Percentiles rank a stretch among this genome's conserved stretches.
Evolutionary conservation across 1,140 invertebrate species (phyloP).

Genomic region (Cotesia chilonis): DNA sequence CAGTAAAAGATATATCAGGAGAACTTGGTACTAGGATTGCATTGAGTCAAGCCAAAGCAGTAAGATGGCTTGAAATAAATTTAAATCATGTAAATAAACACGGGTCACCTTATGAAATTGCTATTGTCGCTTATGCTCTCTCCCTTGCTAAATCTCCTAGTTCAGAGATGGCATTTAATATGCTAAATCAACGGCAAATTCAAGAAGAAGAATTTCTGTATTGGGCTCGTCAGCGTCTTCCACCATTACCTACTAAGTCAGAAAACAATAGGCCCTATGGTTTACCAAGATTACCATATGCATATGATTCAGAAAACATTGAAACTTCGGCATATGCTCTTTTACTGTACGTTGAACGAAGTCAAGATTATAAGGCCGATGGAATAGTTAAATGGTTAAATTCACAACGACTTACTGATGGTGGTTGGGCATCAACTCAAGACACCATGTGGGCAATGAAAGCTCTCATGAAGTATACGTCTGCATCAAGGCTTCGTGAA

Average conservation of each 20-base stretch:
- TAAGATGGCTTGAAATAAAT: slow-evolving; percentile 86
- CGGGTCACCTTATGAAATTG: slow-evolving; percentile 83
- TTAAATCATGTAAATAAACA: slow-evolving; percentile 76
- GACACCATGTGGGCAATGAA: slow-evolving; percentile 90
- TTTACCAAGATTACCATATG: slow-evolving; percentile 85
- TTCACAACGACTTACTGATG: slow-evolving; percentile 87
- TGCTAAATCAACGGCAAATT: slow-evolving; percentile 73
- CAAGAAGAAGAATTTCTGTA: slow-evolving; percentile 82
- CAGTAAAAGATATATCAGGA: slow-evolving; percentile 83
- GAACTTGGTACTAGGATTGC: slow-evolving; percentile 77
- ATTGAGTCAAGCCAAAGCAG: slow-evolving; percentile 74
- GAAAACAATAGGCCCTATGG: slow-evolving; percentile 92
- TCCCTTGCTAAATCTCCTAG: slow-evolving; percentile 80
- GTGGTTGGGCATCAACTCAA: slow-evolving; percentile 94
- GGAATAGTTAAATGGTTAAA: slow-evolving; percentile 94
- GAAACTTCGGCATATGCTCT: slow-evolving; percentile 93
- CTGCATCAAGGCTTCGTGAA: slow-evolving; percentile 83
- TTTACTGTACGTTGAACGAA: slow-evolving; percentile 81
- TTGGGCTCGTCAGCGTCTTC: slow-evolving; percentile 82
- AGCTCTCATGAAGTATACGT: slow-evolving; percentile 89
- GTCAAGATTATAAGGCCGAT: slow-evolving; percentile 82
- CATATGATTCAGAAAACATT: slow-evolving; percentile 90
- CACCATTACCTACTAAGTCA: slow-evolving; percentile 80
- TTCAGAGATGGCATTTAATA: slow-evolving; percentile 83
- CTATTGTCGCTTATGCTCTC: slow-evolving; percentile 88